A percentile compares a stretch with the other conserved stretches of the same genome.
Evolutionary conservation across 2,113 vertebrate species (phyloP).

Genomic region (Hydrochoerus hydrochaeris): DNA sequence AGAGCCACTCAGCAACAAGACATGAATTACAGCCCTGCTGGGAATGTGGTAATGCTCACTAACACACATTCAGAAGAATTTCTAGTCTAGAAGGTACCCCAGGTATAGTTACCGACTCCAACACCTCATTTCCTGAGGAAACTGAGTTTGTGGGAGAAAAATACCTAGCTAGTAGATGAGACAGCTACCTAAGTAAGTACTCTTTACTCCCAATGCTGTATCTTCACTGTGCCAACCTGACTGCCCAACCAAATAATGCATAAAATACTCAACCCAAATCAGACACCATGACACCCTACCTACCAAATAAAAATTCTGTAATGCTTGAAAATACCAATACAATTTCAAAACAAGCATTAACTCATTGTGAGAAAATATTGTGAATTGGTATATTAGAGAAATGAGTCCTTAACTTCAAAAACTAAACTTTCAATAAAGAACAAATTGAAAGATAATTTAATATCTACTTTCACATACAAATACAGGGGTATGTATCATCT

Average conservation of each 20-base stretch:
- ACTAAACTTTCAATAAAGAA: constrained; percentile 58
- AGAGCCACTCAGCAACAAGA: background rate
- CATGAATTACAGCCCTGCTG: background rate
- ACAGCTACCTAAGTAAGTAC: background rate
- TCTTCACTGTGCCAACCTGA: constrained; percentile 59
- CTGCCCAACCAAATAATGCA: constrained; percentile 23
- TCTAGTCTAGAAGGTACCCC: background rate
- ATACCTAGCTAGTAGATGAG: background rate
- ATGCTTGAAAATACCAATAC: constrained; percentile 27
- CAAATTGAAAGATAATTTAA: constrained; percentile 34
- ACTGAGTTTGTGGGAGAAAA: constrained; percentile 45
- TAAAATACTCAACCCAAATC: constrained; percentile 49
- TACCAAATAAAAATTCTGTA: constrained; percentile 49
- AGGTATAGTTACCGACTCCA: constrained; percentile 16
- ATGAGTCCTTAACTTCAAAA: constrained; percentile 50
- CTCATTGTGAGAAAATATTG: background rate
- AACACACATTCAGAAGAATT: constrained; percentile 41
- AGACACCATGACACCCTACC: constrained; percentile 34
- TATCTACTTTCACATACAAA: constrained; percentile 54
- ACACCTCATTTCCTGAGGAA: constrained; percentile 36
- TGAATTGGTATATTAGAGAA: background rate
- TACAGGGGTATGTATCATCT: background rate
- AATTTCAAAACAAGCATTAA: constrained; percentile 51
- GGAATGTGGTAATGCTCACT: background rate
- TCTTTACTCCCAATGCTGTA: background rate